phyloP scores from a whole-genome alignment of 2,797 vertebrate species.

The Odontamblyopus rebecca region DNA sequence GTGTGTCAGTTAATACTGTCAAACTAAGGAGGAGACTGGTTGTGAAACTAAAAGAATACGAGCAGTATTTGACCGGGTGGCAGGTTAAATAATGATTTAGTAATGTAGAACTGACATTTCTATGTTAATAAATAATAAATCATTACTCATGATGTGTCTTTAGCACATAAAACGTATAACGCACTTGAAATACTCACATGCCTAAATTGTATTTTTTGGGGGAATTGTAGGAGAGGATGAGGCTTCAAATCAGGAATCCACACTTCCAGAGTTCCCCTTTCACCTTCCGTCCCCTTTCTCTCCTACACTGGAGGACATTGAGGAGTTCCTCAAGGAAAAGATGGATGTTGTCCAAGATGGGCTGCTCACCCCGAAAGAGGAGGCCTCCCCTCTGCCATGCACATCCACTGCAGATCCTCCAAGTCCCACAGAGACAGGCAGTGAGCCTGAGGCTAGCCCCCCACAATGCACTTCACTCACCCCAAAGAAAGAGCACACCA shows the following conservation, averaged over 20 bases:
- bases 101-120: too few relatives aligned
- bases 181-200: too few relatives aligned
- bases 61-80: too few relatives aligned
- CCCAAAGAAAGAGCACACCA: conserved; percentile 18
- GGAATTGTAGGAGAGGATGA: conserved; percentile 26
- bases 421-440: conserved; percentile 36
- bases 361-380: conserved; percentile 50
- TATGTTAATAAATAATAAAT: too few relatives aligned
- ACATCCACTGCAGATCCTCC: not conserved
- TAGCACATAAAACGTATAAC: too few relatives aligned
- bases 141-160: too few relatives aligned
- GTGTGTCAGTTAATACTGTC: too few relatives aligned
- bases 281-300: conserved; percentile 76
- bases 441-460: conserved; percentile 24
- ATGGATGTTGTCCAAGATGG: conserved; percentile 75
- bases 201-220: not conserved
- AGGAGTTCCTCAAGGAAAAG: conserved; percentile 87
- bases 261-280: conserved; percentile 78
- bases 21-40: too few relatives aligned
- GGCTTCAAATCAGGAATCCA: conserved; percentile 46
- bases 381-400: conserved; percentile 42
- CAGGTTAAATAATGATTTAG: too few relatives aligned
- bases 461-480: conserved; percentile 24
- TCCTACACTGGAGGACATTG: conserved; percentile 89
- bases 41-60: too few relatives aligned